Conservation (phyloP, 2,888 invertebrate genomes). For the Acheta domesticus region DNA sequence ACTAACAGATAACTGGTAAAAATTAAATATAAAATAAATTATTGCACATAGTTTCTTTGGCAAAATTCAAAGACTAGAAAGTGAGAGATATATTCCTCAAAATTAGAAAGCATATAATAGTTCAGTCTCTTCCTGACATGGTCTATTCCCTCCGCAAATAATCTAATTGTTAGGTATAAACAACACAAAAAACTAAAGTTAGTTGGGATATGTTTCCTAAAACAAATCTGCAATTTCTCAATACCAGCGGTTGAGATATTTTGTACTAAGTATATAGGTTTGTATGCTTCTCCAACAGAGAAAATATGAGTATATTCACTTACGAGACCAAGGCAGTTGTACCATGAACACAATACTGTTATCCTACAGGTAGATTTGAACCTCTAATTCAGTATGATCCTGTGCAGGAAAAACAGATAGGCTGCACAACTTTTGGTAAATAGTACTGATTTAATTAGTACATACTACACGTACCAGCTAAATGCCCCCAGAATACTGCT, state of each 20-base stretch:
- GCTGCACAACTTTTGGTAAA: background rate
- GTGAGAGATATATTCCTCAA: background rate
- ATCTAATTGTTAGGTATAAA: background rate
- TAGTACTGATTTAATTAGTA: background rate
- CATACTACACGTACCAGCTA: background rate
- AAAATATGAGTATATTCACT: slow-evolving; percentile 1
- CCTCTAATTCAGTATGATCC: background rate
- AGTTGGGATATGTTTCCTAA: background rate
- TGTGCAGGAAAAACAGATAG: background rate
- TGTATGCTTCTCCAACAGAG: slow-evolving; percentile 3
- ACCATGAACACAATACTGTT: slow-evolving; percentile 2
- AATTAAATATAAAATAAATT: slow-evolving; percentile 2
- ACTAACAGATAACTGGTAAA: background rate
- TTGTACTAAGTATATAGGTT: slow-evolving; percentile 11
- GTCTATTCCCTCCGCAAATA: background rate
- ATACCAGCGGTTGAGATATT: background rate
- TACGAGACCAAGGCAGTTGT: background rate
- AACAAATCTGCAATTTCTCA: background rate
- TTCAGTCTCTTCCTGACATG: slow-evolving; percentile 1
- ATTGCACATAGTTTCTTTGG: slow-evolving; percentile 10
- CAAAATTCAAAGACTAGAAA: background rate
- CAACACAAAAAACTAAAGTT: slow-evolving; percentile 2
- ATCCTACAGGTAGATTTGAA: slow-evolving; percentile 11
- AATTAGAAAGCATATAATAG: background rate
- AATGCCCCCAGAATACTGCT: background rate